Evolutionary conservation across 2,113 vertebrate genomes (phyloP).

Genomic region (Coryphaenoides rupestris): DNA sequence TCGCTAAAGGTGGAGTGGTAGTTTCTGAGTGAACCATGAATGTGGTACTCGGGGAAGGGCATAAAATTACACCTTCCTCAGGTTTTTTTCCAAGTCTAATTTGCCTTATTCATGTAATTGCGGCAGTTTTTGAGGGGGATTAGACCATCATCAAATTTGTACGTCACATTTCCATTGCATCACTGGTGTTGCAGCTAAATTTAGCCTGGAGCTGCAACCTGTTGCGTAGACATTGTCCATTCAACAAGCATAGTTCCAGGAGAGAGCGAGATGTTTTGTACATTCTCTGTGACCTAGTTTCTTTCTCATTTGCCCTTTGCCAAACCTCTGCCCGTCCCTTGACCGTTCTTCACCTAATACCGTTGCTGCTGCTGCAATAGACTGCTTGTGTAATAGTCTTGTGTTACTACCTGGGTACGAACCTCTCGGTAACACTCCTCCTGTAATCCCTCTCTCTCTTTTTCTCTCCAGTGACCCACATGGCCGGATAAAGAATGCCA

Average conservation of each 20-base stretch:
- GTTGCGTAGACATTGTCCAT: slow-evolving; percentile 29
- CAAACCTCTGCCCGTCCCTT: too few species aligned
- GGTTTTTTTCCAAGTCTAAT: too few species aligned
- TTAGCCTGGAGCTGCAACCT: not conserved
- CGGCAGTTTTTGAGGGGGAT: too few species aligned
- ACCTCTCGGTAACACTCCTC: not conserved
- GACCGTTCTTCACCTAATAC: too few species aligned
- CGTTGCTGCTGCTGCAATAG: too few species aligned
- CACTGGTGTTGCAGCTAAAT: slow-evolving; percentile 13
- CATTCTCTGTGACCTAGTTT: not conserved
- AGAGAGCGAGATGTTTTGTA: not conserved
- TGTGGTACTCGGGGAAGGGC: too few species aligned
- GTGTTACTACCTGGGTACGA: not conserved
- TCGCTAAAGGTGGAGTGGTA: too few species aligned
- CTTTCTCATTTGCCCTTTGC: too few species aligned
- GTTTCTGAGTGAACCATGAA: too few species aligned
- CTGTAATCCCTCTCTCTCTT: slow-evolving; percentile 9
- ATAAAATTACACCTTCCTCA: too few species aligned
- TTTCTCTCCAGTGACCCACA: slow-evolving; percentile 82
- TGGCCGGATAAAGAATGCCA: slow-evolving; percentile 96
- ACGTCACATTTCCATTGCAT: slow-evolving; percentile 19
- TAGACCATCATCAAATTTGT: too few species aligned
- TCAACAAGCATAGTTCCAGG: slow-evolving; percentile 15
- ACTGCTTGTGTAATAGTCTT: not conserved
- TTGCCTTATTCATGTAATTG: too few species aligned